phyloP scores from a whole-genome alignment of 2,797 vertebrate species.

The Melanotaenia pygmaea region DNA sequence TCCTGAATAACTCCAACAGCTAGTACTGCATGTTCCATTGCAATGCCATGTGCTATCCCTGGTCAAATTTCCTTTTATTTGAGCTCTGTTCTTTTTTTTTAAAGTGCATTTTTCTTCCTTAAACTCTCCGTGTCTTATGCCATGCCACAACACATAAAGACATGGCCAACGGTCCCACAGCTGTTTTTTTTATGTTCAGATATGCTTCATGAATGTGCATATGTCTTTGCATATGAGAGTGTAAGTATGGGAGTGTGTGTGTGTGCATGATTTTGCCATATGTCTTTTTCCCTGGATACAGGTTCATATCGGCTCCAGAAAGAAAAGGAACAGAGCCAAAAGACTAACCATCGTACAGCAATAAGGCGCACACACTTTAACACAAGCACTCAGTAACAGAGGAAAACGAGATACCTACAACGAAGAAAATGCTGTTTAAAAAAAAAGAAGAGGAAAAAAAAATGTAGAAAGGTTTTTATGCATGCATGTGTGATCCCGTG shows the following conservation, averaged over 20 bases:
- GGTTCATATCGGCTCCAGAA: slow-evolving; percentile 88
- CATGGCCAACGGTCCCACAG: slow-evolving; percentile 88
- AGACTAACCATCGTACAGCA: slow-evolving; percentile 80
- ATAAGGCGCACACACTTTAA: slow-evolving; percentile 73
- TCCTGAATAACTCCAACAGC: too few species aligned
- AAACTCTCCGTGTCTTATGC: slow-evolving; percentile 31
- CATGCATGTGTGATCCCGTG: slow-evolving; percentile 79
- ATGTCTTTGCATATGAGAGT: slow-evolving; percentile 26
- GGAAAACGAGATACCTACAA: slow-evolving; percentile 61
- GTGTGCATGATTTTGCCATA: slow-evolving; percentile 81
- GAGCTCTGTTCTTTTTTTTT: slow-evolving; percentile 21
- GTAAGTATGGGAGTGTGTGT: slow-evolving; percentile 31
- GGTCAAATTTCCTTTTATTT: slow-evolving; percentile 21
- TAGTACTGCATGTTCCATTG: slow-evolving; percentile 31
- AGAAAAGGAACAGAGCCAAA: slow-evolving; percentile 88
- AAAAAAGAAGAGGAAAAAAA: slow-evolving; percentile 2
- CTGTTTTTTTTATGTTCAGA: slow-evolving; percentile 83
- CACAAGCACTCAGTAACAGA: slow-evolving; percentile 69
- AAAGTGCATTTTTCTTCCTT: slow-evolving; percentile 33
- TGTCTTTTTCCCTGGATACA: slow-evolving; percentile 90
- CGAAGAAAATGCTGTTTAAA: slow-evolving; percentile 68
- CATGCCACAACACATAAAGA: slow-evolving; percentile 69
- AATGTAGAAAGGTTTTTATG: slow-evolving; percentile 68
- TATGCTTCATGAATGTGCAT: slow-evolving; percentile 47
- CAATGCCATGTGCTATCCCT: slow-evolving; percentile 40